Evolutionary conservation across 2,797 vertebrate species (phyloP).

Genomic region (Acanthiza pusilla): DNA sequence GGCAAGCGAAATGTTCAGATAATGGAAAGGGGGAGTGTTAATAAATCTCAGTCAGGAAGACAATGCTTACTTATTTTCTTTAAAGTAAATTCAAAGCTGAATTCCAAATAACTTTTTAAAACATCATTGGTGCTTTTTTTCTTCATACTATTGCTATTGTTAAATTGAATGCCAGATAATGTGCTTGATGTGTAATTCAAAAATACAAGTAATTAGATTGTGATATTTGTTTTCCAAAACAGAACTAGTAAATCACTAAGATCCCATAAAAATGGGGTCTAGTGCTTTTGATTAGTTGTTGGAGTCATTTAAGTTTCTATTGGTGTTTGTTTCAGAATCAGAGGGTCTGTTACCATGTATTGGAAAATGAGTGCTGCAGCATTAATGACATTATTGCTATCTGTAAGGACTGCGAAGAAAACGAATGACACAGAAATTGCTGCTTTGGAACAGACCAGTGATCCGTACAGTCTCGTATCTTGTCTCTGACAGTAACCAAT

Average conservation of each 20-base stretch:
- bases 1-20: slow-evolving; percentile 65
- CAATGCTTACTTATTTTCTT: slow-evolving; percentile 56
- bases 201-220: slow-evolving; percentile 41
- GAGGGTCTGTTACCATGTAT: slow-evolving; percentile 58
- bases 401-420: slow-evolving; percentile 56
- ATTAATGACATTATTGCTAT: slow-evolving; percentile 68
- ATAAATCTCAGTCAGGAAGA: slow-evolving; percentile 68
- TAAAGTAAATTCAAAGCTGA: slow-evolving; percentile 63
- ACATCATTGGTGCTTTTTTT: not conserved
- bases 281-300: slow-evolving; percentile 12
- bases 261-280: slow-evolving; percentile 11
- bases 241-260: slow-evolving; percentile 38
- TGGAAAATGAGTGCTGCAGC: slow-evolving; percentile 48
- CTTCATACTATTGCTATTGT: slow-evolving; percentile 27
- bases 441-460: slow-evolving; percentile 38
- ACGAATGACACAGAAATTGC: slow-evolving; percentile 23
- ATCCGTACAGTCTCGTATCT: slow-evolving; percentile 19
- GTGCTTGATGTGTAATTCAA: slow-evolving; percentile 33
- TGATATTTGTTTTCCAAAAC: not conserved
- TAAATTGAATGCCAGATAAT: slow-evolving; percentile 28
- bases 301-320: slow-evolving; percentile 32
- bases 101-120: slow-evolving; percentile 57
- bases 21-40: slow-evolving; percentile 45
- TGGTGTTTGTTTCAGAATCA: slow-evolving; percentile 39
- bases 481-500: slow-evolving; percentile 42